Conservation (phyloP, 2,888 invertebrate genomes). For the Cerastis leucographa region DNA sequence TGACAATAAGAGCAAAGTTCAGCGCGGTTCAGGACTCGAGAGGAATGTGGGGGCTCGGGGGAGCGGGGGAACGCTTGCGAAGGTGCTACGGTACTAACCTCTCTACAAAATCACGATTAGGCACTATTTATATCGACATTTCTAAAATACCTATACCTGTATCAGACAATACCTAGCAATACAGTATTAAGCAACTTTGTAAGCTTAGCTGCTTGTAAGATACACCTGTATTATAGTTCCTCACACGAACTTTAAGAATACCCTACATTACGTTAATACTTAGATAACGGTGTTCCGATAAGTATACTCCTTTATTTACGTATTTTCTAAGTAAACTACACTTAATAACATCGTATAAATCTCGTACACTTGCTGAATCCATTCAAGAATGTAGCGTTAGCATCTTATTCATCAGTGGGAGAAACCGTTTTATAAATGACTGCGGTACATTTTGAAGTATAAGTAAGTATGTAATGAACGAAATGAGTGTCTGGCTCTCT, state of each 20-base stretch:
- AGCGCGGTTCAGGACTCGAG: conserved; percentile 88
- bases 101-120: conserved; percentile 87
- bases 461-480: conserved; percentile 38
- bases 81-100: conserved; percentile 83
- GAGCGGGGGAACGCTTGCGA: conserved; percentile 78
- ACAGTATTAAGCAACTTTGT: conserved; percentile 65
- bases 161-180: conserved; percentile 71
- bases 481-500: conserved; percentile 52
- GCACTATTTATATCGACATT: conserved; percentile 86
- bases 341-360: conserved; percentile 36
- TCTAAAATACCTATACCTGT: conserved; percentile 78
- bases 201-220: conserved; percentile 51
- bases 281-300: conserved; percentile 43
- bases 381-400: conserved; percentile 35
- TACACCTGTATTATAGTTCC: conserved; percentile 56
- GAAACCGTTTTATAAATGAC: conserved; percentile 38
- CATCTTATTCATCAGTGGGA: conserved; percentile 31
- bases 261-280: conserved; percentile 42
- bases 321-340: conserved; percentile 31
- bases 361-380: conserved; percentile 21
- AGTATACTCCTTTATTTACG: conserved; percentile 20
- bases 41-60: conserved; percentile 87
- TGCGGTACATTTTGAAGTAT: conserved; percentile 22
- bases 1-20: conserved; percentile 91
- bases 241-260: conserved; percentile 54